A percentile compares a stretch with the other conserved stretches of the same genome.
phyloP scores from a whole-genome alignment of 2,113 vertebrate genomes.

The Micromys minutus region DNA sequence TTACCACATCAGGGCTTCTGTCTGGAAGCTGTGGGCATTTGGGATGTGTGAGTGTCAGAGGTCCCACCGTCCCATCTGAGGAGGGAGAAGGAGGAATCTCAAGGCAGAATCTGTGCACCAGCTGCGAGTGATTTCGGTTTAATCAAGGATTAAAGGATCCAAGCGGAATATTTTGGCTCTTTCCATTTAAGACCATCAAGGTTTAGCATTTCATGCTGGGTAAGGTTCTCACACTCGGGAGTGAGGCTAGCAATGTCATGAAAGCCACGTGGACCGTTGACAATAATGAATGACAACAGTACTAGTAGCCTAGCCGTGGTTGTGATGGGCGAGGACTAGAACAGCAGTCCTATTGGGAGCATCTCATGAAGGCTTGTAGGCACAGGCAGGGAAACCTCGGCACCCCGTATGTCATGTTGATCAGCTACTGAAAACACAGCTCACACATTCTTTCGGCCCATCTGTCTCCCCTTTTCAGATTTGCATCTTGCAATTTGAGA shows the following conservation, averaged over 20 bases:
- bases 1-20: not conserved
- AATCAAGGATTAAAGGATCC: slow-evolving; percentile 16
- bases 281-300: not conserved
- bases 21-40: not conserved
- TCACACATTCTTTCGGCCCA: not conserved
- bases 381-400: not conserved
- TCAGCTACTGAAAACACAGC: not conserved
- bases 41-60: not conserved
- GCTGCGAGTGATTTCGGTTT: not conserved
- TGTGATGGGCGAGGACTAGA: not conserved
- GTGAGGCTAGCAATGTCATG: not conserved
- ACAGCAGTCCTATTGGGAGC: not conserved
- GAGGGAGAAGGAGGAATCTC: not conserved
- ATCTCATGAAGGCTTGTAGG: not conserved
- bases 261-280: not conserved
- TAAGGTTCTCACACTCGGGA: not conserved
- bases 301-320: not conserved
- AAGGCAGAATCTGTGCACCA: not conserved
- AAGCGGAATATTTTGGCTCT: not conserved
- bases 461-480: not conserved
- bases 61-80: not conserved
- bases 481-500: not conserved
- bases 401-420: not conserved
- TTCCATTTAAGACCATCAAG: slow-evolving; percentile 34
- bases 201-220: not conserved